Evolutionary conservation across 2,797 vertebrate genomes (phyloP), one percentile per base, ranked within the genome.

Genomic region (Apogon hyalosoma): DNA sequence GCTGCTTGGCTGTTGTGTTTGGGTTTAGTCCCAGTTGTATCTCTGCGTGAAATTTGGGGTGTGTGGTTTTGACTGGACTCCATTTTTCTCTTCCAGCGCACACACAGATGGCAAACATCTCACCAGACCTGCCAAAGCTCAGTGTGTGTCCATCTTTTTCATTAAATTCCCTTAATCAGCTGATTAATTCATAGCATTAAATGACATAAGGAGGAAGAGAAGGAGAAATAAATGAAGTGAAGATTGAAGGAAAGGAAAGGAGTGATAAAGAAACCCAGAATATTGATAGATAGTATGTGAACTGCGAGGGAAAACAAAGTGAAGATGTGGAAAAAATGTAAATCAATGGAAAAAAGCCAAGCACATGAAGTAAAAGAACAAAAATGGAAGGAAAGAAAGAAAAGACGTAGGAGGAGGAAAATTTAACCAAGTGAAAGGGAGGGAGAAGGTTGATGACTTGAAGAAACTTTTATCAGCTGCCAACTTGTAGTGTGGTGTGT

Each of bases 381-480:
- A 36, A 16, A 52, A 28, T 21, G 50, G n/a, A 57, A 21, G 49
- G 47, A 53, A 42, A n/a, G 16, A 7, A 18, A 39, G 9, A 7
- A 19, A 15, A 28, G 28, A 0, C 4, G 40, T 41, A 14, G 43
- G 19, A 33, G n/a, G 21, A 63, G 40, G 16, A 18, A 43, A 52
- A 54, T 24, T 33, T 45, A 46, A 77, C 14, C 46, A 0, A 6
- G 24, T 7, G 39, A 41, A 72, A 41, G 11, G 4, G 16, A 47
- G 28, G 21, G 47, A 66, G 46, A 57, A 79, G 21, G 81, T 74
- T 74, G 83, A 74, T 60, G 82, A 80, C 67, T 76, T 55, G 67
- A 49, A 85, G 69, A 36, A 12, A 80, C 82, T 84, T 90, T 88
- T 70, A 88, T 90, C 85, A 70, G 63, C 76, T 86, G 87, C 88